phyloP scores from a whole-genome alignment of 1,140 invertebrate genomes.

The Papilio xuthus region DNA sequence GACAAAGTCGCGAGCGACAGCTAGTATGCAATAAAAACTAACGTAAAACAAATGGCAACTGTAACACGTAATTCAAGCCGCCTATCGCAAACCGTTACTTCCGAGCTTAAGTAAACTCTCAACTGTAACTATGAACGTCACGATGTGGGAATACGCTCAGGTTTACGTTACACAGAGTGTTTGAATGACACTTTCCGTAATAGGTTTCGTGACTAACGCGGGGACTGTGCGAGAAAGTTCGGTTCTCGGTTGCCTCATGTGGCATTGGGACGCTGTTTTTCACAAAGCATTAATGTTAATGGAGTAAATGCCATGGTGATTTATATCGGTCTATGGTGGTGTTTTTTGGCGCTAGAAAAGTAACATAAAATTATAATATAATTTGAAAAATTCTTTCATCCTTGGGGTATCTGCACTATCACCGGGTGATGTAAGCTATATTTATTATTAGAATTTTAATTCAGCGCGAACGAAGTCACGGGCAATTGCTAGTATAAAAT shows the following conservation, averaged over 20 bases:
- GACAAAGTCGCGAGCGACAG: too few species aligned
- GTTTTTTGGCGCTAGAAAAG: background rate
- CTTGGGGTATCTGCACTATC: too few species aligned
- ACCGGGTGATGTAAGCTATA: too few species aligned
- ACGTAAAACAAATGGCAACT: background rate
- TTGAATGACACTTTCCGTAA: slow-evolving; percentile 38
- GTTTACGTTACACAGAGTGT: slow-evolving; percentile 33
- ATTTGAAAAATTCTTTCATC: too few species aligned
- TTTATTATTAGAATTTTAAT: too few species aligned
- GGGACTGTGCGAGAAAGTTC: slow-evolving; percentile 32
- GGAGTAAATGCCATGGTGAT: slow-evolving; percentile 4
- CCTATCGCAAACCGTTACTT: slow-evolving; percentile 1
- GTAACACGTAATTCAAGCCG: background rate
- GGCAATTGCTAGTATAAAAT: too few species aligned
- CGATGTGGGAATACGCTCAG: slow-evolving; percentile 29
- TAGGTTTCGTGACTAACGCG: slow-evolving; percentile 38
- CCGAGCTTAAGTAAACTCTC: slow-evolving; percentile 7
- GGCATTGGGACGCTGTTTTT: background rate
- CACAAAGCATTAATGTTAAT: slow-evolving; percentile 2
- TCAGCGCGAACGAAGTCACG: too few species aligned
- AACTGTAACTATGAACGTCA: slow-evolving; percentile 32
- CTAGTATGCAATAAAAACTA: background rate
- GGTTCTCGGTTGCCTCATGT: slow-evolving; percentile 5
- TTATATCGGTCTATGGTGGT: background rate
- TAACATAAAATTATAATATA: background rate